Conservation (phyloP, 92 coral and sea anemone species). For the Epizoanthus fatuus region DNA sequence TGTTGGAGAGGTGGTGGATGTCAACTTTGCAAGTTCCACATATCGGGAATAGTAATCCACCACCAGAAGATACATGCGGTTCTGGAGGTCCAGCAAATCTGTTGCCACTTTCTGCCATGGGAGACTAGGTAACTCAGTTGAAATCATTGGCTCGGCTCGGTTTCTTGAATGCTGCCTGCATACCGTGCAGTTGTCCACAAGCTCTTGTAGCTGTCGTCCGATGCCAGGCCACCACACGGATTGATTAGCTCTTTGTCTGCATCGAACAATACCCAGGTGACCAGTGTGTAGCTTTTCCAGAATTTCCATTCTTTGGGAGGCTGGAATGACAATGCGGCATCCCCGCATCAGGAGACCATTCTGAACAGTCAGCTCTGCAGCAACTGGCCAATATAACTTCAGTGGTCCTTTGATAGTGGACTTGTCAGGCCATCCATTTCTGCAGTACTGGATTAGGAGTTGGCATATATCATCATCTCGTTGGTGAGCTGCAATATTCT, state of each 20-base stretch:
- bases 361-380: conserved; percentile 49
- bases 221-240: conserved; percentile 31
- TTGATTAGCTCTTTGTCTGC: conserved; percentile 27
- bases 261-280: conserved; percentile 16
- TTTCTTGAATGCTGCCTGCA: conserved; percentile 15
- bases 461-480: conserved; percentile 38
- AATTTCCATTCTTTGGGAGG: conserved; percentile 39
- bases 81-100: conserved; percentile 23
- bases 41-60: conserved; percentile 42
- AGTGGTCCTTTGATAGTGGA: conserved; percentile 49
- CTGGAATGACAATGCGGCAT: conserved; percentile 24
- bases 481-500: conserved; percentile 46
- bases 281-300: conserved; percentile 22
- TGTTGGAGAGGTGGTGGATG: conserved; percentile 12
- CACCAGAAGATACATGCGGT: conserved; percentile 21
- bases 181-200: conserved; percentile 15
- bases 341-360: conserved; percentile 56
- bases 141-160: conserved; percentile 19
- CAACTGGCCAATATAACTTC: conserved; percentile 47
- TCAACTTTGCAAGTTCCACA: conserved; percentile 31
- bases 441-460: conserved; percentile 37
- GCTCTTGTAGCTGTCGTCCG: conserved; percentile 28
- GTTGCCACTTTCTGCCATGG: conserved; percentile 32
- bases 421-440: conserved; percentile 52
- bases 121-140: conserved; percentile 24